Conservation (phyloP, 1,140 invertebrate genomes). For the Chelonus insularis region DNA sequence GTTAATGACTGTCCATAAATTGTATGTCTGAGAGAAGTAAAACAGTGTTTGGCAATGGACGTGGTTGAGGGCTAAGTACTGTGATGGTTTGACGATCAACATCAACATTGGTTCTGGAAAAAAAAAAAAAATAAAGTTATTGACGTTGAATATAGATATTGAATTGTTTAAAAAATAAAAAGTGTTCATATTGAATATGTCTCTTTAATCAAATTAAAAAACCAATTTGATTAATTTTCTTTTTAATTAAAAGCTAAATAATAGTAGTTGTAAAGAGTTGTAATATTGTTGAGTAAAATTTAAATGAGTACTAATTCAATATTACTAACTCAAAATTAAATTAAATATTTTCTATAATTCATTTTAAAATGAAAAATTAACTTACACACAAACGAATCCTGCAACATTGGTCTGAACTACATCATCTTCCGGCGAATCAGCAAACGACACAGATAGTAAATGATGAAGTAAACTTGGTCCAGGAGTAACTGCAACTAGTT, state of each 20-base stretch:
- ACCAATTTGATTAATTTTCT: too few relatives aligned
- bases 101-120: slow-evolving; percentile 83
- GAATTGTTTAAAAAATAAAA: slow-evolving; percentile 8
- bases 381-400: slow-evolving; percentile 93
- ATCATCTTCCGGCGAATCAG: slow-evolving; percentile 69
- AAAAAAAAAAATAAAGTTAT: slow-evolving; percentile 20
- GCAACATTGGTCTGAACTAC: slow-evolving; percentile 87
- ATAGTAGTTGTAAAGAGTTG: too few relatives aligned
- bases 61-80: slow-evolving; percentile 88
- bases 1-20: slow-evolving; percentile 84
- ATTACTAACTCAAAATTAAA: too few relatives aligned
- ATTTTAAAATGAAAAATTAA: too few relatives aligned
- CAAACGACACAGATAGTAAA: slow-evolving; percentile 84
- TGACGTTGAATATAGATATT: slow-evolving; percentile 17
- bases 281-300: too few relatives aligned
- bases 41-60: slow-evolving; percentile 83
- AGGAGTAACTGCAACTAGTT: slow-evolving; percentile 81
- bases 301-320: too few relatives aligned
- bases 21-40: slow-evolving; percentile 81
- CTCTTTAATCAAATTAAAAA: too few relatives aligned
- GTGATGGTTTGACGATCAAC: slow-evolving; percentile 84
- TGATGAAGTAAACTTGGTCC: slow-evolving; percentile 81
- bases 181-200: background rate
- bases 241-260: too few relatives aligned
- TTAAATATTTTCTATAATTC: too few relatives aligned